These are phyloP conservation scores for Phoenicopterus ruber DNA, from an alignment of 2,113 vertebrate species.

Conservation along the genomic window DNA sequence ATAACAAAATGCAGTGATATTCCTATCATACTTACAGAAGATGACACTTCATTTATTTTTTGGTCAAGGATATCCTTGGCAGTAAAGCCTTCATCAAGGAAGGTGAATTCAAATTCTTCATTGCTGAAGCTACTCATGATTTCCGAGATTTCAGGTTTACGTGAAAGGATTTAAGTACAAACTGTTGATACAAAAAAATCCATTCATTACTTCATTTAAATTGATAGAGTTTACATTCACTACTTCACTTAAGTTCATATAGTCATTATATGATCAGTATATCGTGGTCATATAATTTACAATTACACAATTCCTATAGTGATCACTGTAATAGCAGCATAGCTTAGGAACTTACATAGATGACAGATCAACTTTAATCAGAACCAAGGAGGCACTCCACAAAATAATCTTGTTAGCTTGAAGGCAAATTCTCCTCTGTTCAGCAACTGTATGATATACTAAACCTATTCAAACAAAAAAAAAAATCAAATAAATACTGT, in stretches of 20 bases:
- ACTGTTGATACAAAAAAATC: conserved; percentile 20
- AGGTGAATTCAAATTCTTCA: conserved; percentile 84
- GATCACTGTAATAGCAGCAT: background rate
- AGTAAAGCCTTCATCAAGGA: conserved; percentile 94
- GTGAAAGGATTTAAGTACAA: conserved; percentile 34
- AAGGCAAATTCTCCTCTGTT: conserved; percentile 69
- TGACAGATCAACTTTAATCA: conserved; percentile 62
- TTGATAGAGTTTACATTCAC: background rate
- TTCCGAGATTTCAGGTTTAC: background rate
- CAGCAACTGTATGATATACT: conserved; percentile 63
- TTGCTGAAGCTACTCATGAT: conserved; percentile 79
- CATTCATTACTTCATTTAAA: background rate
- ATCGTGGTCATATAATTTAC: background rate
- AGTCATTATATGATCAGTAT: background rate
- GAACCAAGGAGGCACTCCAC: conserved; percentile 70
- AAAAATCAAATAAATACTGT: background rate
- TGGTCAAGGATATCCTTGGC: conserved; percentile 93
- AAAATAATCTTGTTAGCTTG: conserved; percentile 77
- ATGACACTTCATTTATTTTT: conserved; percentile 94
- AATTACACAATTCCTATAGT: background rate
- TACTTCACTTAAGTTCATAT: background rate
- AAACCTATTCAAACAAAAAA: conserved; percentile 57
- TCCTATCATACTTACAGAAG: conserved; percentile 78
- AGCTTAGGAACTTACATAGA: conserved; percentile 68
- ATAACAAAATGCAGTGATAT: background rate